Evolutionary conservation across 2,113 vertebrate species (phyloP).

Genomic region (Gallinago paraguaiae): DNA sequence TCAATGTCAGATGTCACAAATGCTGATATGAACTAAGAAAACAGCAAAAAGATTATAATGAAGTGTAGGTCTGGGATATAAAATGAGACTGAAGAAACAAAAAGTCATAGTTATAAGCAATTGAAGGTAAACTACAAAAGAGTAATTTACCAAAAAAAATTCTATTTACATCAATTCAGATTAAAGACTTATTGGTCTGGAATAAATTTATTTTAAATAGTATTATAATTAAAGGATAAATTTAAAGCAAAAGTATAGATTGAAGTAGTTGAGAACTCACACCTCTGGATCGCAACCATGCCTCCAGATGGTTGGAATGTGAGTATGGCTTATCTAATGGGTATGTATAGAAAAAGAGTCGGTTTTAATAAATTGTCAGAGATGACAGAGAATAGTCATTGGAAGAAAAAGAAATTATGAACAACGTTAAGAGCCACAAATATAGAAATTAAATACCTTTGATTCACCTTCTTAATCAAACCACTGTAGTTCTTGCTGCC

Average conservation of each 20-base stretch:
- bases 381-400: not conserved
- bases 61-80: not conserved
- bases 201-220: not conserved
- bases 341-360: not conserved
- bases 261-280: not conserved
- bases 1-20: not conserved
- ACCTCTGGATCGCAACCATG: not conserved
- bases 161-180: not conserved
- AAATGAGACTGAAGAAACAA: not conserved
- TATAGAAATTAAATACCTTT: not conserved
- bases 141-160: not conserved
- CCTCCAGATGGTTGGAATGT: not conserved
- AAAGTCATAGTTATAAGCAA: not conserved
- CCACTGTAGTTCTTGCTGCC: not conserved
- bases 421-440: not conserved
- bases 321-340: not conserved
- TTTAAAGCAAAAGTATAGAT: not conserved
- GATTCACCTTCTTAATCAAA: not conserved
- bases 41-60: not conserved
- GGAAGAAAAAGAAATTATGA: not conserved
- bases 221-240: not conserved
- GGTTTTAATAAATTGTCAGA: not conserved
- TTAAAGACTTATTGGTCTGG: not conserved
- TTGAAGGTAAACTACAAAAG: not conserved
- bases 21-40: not conserved